These are phyloP conservation scores for Struthio camelus DNA, from an alignment of 2,113 vertebrate genomes.

Conservation along the genomic window DNA sequence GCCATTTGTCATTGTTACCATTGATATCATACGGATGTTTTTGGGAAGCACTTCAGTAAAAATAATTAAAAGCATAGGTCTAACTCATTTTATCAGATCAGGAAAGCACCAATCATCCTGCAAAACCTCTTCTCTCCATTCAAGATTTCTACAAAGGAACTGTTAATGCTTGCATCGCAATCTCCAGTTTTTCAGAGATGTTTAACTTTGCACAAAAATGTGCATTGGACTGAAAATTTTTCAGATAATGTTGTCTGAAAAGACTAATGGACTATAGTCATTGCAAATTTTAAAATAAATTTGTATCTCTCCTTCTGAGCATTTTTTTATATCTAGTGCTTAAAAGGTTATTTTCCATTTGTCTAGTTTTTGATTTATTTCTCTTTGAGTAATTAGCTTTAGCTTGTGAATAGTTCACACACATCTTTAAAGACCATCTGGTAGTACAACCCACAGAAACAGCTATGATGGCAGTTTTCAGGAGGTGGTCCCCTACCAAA, in stretches of 20 bases:
- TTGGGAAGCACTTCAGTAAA: not conserved
- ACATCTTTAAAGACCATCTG: not conserved
- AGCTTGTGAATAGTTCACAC: not conserved
- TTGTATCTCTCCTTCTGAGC: not conserved
- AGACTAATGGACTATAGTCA: not conserved
- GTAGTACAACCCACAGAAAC: not conserved
- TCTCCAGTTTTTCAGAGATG: not conserved
- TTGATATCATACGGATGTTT: not conserved
- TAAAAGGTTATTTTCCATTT: not conserved
- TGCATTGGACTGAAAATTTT: not conserved
- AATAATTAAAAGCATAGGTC: not conserved
- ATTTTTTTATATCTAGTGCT: not conserved
- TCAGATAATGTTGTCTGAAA: not conserved
- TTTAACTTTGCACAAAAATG: not conserved
- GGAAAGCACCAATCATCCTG: not conserved
- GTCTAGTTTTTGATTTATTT: not conserved
- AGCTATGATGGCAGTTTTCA: not conserved
- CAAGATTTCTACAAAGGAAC: not conserved
- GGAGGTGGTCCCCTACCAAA: not conserved
- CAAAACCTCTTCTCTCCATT: not conserved
- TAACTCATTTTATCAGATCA: not conserved
- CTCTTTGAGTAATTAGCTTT: not conserved
- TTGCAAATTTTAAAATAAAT: not conserved
- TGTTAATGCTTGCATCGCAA: not conserved
- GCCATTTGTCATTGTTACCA: not conserved